Percentiles rank a stretch among this genome's conserved stretches.
Evolutionary conservation across 2,797 vertebrate species (phyloP).

Genomic region (Enteromius viviparus): DNA sequence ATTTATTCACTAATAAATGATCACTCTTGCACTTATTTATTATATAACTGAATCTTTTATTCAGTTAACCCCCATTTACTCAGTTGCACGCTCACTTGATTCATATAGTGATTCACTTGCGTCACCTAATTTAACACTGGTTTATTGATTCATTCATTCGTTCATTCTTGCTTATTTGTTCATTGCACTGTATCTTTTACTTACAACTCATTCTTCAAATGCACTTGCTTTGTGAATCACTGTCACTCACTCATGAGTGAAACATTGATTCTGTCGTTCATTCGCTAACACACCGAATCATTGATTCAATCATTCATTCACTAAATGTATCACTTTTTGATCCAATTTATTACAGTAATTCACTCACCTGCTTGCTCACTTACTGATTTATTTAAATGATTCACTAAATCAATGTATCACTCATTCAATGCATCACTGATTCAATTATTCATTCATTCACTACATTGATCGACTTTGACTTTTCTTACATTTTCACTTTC

Average conservation of each 20-base stretch:
- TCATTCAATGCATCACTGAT: not conserved
- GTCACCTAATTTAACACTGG: not conserved
- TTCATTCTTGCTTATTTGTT: not conserved
- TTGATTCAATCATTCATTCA: not conserved
- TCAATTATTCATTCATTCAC: no score
- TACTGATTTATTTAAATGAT: not conserved
- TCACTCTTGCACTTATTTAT: not conserved
- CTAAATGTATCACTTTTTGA: not conserved
- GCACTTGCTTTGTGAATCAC: not conserved
- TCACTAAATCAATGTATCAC: not conserved
- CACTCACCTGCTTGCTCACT: not conserved
- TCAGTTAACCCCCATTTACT: not conserved
- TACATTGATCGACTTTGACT: no score
- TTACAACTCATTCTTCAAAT: not conserved
- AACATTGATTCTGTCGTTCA: not conserved
- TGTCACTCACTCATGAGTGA: not conserved
- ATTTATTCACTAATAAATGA: not conserved
- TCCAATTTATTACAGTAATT: no score
- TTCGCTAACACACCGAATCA: not conserved
- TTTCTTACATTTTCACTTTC: no score
- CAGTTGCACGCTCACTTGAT: not conserved
- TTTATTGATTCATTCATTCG: not conserved
- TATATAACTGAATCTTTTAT: not conserved
- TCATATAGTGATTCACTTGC: not conserved
- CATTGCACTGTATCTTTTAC: not conserved